A percentile compares a stretch with the other conserved stretches of the same genome.
These are phyloP conservation scores for Tamias sibiricus DNA, from an alignment of 2,113 vertebrate species.

Conservation along the genomic window DNA sequence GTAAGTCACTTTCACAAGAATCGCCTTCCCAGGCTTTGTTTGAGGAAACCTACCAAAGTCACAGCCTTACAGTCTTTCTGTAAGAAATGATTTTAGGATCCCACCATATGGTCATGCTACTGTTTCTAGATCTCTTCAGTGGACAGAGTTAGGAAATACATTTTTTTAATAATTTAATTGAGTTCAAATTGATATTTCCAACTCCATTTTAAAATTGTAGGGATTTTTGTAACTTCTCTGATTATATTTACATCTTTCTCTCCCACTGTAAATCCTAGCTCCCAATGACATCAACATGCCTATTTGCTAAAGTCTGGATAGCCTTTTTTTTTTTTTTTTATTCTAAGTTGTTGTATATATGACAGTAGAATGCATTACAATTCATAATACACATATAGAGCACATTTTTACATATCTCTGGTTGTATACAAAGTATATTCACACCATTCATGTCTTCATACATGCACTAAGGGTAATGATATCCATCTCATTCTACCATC, in stretches of 20 bases:
- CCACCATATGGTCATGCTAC: neutral
- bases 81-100: neutral
- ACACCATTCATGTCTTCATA: no score
- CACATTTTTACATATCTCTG: no score
- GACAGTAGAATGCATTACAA: no score
- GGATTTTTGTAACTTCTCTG: neutral
- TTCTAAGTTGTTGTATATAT: no score
- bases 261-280: neutral
- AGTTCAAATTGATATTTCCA: conserved; percentile 2
- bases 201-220: neutral
- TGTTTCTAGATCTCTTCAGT: neutral
- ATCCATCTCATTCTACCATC: no score
- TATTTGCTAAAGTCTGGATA: neutral
- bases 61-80: neutral
- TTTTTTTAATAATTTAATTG: neutral
- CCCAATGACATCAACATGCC: neutral
- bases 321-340: no score
- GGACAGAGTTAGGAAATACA: neutral
- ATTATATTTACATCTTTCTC: neutral
- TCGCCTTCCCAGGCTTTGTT: neutral
- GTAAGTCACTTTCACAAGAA: neutral
- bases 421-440: no score
- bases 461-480: no score
- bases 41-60: neutral
- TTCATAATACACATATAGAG: no score